phyloP scores from a whole-genome alignment of 2,113 vertebrate species.

The Phyllostomus hastatus region DNA sequence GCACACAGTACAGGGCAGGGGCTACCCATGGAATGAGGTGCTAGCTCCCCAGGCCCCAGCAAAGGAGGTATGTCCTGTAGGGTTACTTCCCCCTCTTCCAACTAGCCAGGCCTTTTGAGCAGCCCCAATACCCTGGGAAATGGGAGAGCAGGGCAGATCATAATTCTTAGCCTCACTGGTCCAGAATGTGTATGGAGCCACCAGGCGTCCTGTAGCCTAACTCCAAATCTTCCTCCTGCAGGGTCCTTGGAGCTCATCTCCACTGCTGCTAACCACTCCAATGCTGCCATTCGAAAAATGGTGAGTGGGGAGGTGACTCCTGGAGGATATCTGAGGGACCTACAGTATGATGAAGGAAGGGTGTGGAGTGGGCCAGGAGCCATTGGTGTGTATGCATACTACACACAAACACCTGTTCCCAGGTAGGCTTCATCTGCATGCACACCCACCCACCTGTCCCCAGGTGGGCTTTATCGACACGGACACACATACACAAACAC shows the following conservation, averaged over 20 bases:
- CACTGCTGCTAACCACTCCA: conserved; percentile 96
- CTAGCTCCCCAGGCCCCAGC: background rate
- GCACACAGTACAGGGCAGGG: background rate
- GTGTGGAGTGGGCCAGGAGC: background rate
- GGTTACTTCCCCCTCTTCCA: background rate
- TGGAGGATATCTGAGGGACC: background rate
- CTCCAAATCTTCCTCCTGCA: conserved; percentile 73
- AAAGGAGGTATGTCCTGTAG: background rate
- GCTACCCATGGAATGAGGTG: no score
- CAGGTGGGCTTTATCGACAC: background rate
- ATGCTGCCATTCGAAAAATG: conserved; percentile 97
- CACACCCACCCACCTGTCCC: background rate
- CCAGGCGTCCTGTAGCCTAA: background rate
- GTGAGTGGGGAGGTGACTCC: conserved; percentile 77
- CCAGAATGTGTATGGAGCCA: accelerated
- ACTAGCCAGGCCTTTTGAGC: background rate
- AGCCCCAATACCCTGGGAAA: background rate
- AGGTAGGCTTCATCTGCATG: background rate
- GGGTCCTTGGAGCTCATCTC: conserved; percentile 98
- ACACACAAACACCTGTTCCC: background rate
- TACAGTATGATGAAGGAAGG: no score
- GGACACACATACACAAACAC: background rate
- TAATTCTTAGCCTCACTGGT: background rate
- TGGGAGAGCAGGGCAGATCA: background rate
- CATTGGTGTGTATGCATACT: no score